Percentiles rank a stretch among this genome's conserved stretches.
These are phyloP conservation scores for Melanotaenia nigrans DNA, from an alignment of 2,797 vertebrate genomes.

Conservation along the genomic window DNA sequence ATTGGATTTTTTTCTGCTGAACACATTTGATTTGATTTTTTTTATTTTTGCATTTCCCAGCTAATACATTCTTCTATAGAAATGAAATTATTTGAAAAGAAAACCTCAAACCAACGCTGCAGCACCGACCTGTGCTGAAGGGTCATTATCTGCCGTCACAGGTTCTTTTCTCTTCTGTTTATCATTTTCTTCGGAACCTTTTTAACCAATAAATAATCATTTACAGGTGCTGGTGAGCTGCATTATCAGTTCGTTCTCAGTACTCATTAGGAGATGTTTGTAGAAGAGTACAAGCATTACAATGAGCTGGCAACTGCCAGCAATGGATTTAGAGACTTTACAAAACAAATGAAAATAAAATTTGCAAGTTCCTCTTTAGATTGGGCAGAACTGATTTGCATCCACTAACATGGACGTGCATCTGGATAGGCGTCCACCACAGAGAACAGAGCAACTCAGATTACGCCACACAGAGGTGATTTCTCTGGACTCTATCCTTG, in stretches of 20 bases:
- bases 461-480: not conserved
- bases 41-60: not conserved
- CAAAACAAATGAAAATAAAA: not conserved
- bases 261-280: not conserved
- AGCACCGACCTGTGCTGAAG: not conserved
- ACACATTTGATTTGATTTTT: not conserved
- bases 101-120: not conserved
- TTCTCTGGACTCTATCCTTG: too few species aligned
- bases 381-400: not conserved
- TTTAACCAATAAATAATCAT: not conserved
- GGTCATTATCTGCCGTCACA: not conserved
- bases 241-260: not conserved
- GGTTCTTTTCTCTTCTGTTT: not conserved
- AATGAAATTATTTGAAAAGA: not conserved
- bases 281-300: not conserved
- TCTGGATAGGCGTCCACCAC: not conserved
- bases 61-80: not conserved
- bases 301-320: not conserved
- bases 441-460: not conserved
- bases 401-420: not conserved
- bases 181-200: not conserved
- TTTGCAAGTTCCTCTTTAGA: not conserved
- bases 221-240: not conserved
- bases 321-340: not conserved
- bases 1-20: not conserved